Base-by-base conservation (phyloP, 2,888 invertebrate species). In the Eurois occulta region DNA sequence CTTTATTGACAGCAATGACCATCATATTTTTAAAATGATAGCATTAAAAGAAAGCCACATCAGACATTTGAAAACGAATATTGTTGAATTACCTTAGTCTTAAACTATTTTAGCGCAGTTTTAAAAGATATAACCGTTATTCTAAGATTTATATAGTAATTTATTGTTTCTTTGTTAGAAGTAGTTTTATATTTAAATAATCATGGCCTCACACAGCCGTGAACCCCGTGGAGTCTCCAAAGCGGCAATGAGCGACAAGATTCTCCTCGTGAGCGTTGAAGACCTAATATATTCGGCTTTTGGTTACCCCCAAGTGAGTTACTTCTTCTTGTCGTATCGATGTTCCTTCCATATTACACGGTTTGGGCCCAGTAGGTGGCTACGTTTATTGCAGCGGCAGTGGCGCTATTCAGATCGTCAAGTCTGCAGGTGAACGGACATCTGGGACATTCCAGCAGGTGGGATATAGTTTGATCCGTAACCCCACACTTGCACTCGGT, bases 121-220 rank as follows among this genome's bases (percentile, higher is more conserved):
- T 21, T 60, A 46, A 24, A 21, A 55, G 8, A 10, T 21, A 32
- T 55, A 66, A 41, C 24, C 21, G 32, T 24, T 55, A 32, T 55
- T 73, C 11, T 32, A 55, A 67, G 18, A 18, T 67, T 67, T 32
- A 62, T 43, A 58, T 28, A 35, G 1, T 78, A 48, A n/a, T 46
- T 38, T 48, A 68, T 68, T 41, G 28, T 43, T 64, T 66, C 11
- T 76, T 69, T 70, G n/a, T 2, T 75, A 46, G 2, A 58, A 65
- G 69, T 69, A 32, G 24, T 58, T 28, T 52, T 60, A 35, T 8
- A 43, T 16, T 16, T 10, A 16, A 52, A 32, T n/a, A 65, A 65
- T 41, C 38, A 64, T 64, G 64, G 0, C 46, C 7, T 6, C 46
- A 18, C 18, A n/a, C n/a, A n/a, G 18, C 18, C 6, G 16, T 16